A percentile compares a stretch with the other conserved stretches of the same genome.
These are phyloP conservation scores for Gymnothorax reevesii DNA, from an alignment of 2,797 vertebrate species.

Conservation along the genomic window DNA sequence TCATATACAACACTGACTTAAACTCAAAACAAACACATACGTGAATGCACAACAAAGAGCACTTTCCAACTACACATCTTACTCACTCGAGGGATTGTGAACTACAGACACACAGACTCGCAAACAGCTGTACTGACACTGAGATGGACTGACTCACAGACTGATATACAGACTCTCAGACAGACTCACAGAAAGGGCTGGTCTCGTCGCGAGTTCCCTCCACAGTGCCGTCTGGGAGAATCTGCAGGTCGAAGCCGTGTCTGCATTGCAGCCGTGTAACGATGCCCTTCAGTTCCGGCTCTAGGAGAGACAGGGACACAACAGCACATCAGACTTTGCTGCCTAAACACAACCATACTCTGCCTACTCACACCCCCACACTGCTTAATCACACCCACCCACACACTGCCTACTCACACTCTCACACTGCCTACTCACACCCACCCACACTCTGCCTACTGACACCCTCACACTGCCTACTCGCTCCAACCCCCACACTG, in stretches of 20 bases:
- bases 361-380: too few species aligned
- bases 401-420: neutral
- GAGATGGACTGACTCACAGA: neutral
- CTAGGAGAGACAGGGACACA: conserved; percentile 63
- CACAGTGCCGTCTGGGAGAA: conserved; percentile 94
- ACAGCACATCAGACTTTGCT: too few species aligned
- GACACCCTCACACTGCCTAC: too few species aligned
- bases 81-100: too few species aligned
- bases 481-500: too few species aligned
- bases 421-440: neutral
- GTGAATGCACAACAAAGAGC: neutral
- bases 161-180: neutral
- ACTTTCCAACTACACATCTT: too few species aligned
- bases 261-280: conserved; percentile 95
- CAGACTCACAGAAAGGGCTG: conserved; percentile 85
- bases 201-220: conserved; percentile 96
- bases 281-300: conserved; percentile 98
- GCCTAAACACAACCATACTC: too few species aligned
- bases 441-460: too few species aligned
- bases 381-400: neutral
- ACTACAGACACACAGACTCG: conserved; percentile 12
- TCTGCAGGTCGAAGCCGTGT: conserved; percentile 95
- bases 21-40: conserved; percentile 14
- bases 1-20: neutral
- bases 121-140: conserved; percentile 17